Evolutionary conservation across 2,113 vertebrate species (phyloP).

Genomic region (Laticauda colubrina): DNA sequence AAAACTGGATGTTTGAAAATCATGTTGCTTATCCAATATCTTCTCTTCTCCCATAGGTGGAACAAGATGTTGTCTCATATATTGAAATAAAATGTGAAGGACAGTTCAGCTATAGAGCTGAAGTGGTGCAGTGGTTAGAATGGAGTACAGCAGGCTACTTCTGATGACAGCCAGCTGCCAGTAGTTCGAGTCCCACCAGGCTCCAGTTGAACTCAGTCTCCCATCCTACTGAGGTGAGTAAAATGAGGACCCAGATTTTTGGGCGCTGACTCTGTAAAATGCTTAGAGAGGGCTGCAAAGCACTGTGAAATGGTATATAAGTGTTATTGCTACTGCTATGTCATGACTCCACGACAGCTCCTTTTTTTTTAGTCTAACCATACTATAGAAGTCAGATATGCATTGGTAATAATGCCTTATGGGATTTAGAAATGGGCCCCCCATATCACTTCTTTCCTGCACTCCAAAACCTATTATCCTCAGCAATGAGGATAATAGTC

Average conservation of each 20-base stretch:
- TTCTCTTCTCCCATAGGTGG: not conserved
- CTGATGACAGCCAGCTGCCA: too few relatives aligned
- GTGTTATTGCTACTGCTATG: too few relatives aligned
- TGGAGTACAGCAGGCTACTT: too few relatives aligned
- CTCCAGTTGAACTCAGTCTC: too few relatives aligned
- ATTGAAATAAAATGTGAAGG: not conserved
- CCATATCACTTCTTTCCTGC: not conserved
- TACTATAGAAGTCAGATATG: not conserved
- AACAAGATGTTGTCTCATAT: not conserved
- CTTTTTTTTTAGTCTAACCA: not conserved
- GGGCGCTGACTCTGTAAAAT: too few relatives aligned
- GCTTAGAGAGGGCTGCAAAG: too few relatives aligned
- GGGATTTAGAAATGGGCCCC: not conserved
- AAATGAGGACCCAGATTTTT: too few relatives aligned
- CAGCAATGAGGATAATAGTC: not conserved
- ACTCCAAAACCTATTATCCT: not conserved
- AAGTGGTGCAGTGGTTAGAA: too few relatives aligned
- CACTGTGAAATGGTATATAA: too few relatives aligned
- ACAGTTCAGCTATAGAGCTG: not conserved
- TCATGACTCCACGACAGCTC: not conserved
- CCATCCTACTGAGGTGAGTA: too few relatives aligned
- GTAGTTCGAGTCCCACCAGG: too few relatives aligned
- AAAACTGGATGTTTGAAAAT: not conserved
- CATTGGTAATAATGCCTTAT: not conserved
- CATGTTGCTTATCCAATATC: not conserved